Evolutionary conservation across 2,113 vertebrate genomes (phyloP).

Genomic region (Lutjanus erythropterus): DNA sequence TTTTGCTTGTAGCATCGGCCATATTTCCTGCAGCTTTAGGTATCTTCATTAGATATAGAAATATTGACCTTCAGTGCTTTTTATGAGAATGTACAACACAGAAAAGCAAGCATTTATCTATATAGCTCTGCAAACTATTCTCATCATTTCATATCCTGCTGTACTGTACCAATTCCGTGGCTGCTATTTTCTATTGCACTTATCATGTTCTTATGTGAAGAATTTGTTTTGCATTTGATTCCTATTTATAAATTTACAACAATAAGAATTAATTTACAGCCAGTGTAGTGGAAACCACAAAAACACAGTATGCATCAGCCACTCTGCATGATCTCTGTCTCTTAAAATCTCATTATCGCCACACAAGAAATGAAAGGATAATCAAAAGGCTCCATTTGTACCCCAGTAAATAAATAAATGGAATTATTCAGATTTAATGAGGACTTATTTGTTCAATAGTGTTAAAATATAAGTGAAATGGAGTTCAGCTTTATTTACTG

Average conservation of each 20-base stretch:
- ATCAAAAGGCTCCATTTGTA: neutral
- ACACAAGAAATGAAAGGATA: neutral
- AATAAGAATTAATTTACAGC: neutral
- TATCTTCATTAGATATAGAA: conserved; percentile 87
- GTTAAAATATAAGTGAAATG: neutral
- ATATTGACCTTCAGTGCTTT: conserved; percentile 87
- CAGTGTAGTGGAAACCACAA: neutral
- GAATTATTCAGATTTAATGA: neutral
- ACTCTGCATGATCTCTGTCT: neutral
- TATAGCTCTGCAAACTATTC: conserved; percentile 78
- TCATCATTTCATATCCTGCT: conserved; percentile 71
- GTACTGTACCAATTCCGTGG: conserved; percentile 4
- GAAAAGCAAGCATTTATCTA: conserved; percentile 86
- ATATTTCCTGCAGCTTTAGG: conserved; percentile 85
- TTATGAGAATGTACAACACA: conserved; percentile 86
- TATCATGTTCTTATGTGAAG: neutral
- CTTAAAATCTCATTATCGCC: neutral
- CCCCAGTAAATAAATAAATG: neutral
- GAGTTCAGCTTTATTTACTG: neutral
- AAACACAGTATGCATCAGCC: neutral
- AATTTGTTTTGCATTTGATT: neutral
- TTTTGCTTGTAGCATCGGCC: conserved; percentile 82
- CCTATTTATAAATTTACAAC: neutral
- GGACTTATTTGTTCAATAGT: neutral
- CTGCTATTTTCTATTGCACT: conserved; percentile 8